These are phyloP conservation scores for Micropterix aruncella DNA, from an alignment of 2,888 invertebrate genomes.

Conservation along the genomic window DNA sequence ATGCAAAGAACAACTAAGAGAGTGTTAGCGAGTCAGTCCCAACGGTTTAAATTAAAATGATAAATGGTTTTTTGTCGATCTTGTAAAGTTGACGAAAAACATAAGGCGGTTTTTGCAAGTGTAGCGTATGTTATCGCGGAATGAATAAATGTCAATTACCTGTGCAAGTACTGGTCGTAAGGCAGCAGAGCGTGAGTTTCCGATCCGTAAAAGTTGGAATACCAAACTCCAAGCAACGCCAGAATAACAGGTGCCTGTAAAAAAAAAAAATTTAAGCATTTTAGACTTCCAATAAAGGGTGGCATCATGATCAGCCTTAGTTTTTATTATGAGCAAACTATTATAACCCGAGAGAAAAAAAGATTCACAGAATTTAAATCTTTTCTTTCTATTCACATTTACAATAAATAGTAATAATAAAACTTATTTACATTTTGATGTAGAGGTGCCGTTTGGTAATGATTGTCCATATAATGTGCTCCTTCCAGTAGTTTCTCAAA, in stretches of 20 bases:
- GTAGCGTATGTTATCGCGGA: not conserved
- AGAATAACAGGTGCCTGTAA: conserved; percentile 81
- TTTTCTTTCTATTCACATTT: too few relatives aligned
- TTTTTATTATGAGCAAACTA: too few relatives aligned
- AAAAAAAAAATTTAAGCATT: conserved; percentile 7
- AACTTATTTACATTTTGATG: conserved; percentile 72
- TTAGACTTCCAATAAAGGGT: too few relatives aligned
- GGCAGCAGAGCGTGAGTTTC: conserved; percentile 95
- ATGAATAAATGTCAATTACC: conserved; percentile 28
- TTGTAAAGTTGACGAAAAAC: too few relatives aligned
- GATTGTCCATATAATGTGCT: conserved; percentile 87
- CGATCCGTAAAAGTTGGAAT: conserved; percentile 85
- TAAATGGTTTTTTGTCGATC: too few relatives aligned
- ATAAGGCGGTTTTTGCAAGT: too few relatives aligned
- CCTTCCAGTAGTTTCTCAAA: conserved; percentile 86
- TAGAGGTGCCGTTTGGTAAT: conserved; percentile 75
- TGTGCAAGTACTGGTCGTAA: conserved; percentile 96
- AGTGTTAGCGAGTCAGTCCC: too few relatives aligned
- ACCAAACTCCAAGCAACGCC: conserved; percentile 88
- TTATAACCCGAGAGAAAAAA: too few relatives aligned
- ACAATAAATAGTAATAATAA: not conserved
- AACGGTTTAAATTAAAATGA: too few relatives aligned
- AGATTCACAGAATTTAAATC: too few relatives aligned
- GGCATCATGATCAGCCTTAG: too few relatives aligned
- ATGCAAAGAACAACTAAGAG: too few relatives aligned